A percentile compares a stretch with the other conserved stretches of the same genome.
Conservation (phyloP, 2,888 invertebrate genomes). For the Drosophila percnosoma region DNA sequence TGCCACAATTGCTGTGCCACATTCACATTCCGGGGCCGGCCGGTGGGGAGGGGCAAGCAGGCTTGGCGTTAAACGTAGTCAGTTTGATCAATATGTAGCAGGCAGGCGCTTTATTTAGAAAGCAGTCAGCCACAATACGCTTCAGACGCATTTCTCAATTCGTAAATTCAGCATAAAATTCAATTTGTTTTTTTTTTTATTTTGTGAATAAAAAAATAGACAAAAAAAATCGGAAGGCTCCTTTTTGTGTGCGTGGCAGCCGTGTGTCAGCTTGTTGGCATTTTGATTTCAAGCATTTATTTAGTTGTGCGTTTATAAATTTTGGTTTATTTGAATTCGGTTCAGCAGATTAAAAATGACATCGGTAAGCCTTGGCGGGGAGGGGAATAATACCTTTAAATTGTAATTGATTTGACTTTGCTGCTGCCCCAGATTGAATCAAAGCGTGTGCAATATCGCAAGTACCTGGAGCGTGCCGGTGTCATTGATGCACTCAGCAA, state of each 20-base stretch:
- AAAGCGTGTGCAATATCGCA: conserved; percentile 84
- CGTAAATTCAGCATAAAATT: conserved; percentile 60
- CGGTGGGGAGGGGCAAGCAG: conserved; percentile 13
- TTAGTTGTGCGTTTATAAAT: conserved; percentile 50
- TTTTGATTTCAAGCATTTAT: conserved; percentile 22
- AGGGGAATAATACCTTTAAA: conserved; percentile 4
- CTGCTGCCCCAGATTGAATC: conserved; percentile 80
- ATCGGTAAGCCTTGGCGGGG: conserved; percentile 66
- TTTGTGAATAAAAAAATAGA: conserved; percentile 16
- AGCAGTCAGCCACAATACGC: conserved; percentile 69
- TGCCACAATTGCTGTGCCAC: conserved; percentile 60
- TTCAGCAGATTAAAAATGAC: conserved; percentile 69
- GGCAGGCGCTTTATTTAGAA: conserved; percentile 51
- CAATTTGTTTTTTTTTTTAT: conserved; percentile 17
- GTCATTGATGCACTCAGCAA: conserved; percentile 84
- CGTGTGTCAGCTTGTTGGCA: conserved; percentile 27
- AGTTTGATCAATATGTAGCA: conserved; percentile 74
- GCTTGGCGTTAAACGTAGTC: conserved; percentile 47
- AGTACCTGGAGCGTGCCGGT: conserved; percentile 84
- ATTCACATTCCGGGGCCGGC: conserved; percentile 26
- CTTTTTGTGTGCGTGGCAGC: conserved; percentile 12
- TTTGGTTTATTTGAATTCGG: conserved; percentile 38
- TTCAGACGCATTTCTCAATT: conserved; percentile 72
- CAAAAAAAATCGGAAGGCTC: conserved; percentile 43
- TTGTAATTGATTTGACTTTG: neutral